phyloP scores from a whole-genome alignment of 2,888 invertebrate species.

The Labia minor region DNA sequence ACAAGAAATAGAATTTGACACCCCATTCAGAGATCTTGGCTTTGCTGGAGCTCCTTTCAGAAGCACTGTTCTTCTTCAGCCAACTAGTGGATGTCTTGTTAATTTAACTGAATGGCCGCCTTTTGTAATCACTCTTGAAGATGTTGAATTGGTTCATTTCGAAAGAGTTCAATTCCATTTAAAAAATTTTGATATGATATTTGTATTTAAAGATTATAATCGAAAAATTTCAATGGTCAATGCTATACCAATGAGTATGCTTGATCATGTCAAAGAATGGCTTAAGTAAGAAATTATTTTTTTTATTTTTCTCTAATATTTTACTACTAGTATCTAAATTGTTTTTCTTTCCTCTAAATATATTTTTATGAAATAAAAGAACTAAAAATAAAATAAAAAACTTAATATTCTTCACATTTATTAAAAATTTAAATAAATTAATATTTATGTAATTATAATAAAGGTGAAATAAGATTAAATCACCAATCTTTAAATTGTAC shows the following conservation, averaged over 20 bases:
- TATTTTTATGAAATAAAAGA: not conserved
- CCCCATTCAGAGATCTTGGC: conserved; percentile 94
- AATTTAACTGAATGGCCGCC: conserved; percentile 99
- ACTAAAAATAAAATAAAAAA: not conserved
- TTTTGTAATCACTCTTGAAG: conserved; percentile 94
- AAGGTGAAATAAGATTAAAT: no score
- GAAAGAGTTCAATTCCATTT: conserved; percentile 97
- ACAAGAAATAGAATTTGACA: conserved; percentile 95
- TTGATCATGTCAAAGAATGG: conserved; percentile 99
- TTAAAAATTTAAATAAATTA: no score
- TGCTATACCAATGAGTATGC: conserved; percentile 97
- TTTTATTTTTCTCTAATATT: not conserved
- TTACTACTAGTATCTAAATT: no score
- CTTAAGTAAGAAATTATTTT: conserved; percentile 62
- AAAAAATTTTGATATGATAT: conserved; percentile 99
- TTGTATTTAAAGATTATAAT: conserved; percentile 96
- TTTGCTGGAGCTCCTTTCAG: conserved; percentile 97
- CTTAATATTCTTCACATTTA: conserved; percentile 16
- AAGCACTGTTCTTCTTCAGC: conserved; percentile 90
- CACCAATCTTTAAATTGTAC: no score
- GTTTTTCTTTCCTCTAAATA: not conserved
- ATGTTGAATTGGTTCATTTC: conserved; percentile 96
- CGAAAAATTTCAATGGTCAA: conserved; percentile 93
- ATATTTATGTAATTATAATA: no score
- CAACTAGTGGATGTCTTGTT: conserved; percentile 95